Percentiles rank a stretch among this genome's conserved stretches.
Conservation (phyloP, 2,888 invertebrate genomes). For the Charanyca ferruginea region DNA sequence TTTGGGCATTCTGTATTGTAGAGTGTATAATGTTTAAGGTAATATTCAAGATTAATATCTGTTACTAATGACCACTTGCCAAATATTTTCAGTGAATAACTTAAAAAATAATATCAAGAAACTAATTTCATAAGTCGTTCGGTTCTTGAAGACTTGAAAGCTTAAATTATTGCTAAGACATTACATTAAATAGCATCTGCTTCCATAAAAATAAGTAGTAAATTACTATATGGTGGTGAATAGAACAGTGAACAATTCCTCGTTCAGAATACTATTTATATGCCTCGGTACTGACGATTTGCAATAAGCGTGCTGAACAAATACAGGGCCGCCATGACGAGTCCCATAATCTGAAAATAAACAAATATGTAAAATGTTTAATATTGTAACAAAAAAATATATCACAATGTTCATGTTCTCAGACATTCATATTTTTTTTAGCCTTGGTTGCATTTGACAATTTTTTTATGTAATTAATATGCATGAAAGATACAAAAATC, state of each 20-base stretch:
- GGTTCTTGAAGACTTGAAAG: not conserved
- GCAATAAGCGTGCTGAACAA: slow-evolving; percentile 95
- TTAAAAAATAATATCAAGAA: too few relatives aligned
- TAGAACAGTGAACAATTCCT: slow-evolving; percentile 9
- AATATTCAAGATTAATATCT: not conserved
- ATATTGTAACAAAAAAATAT: too few relatives aligned
- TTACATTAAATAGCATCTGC: slow-evolving; percentile 11
- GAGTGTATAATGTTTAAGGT: not conserved
- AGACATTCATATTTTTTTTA: too few relatives aligned
- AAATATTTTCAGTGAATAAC: not conserved
- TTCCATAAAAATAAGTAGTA: slow-evolving; percentile 29
- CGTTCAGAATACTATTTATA: slow-evolving; percentile 75
- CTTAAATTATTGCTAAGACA: slow-evolving; percentile 1
- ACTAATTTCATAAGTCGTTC: not conserved
- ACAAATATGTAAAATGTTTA: slow-evolving; percentile 9
- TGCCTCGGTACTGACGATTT: slow-evolving; percentile 94
- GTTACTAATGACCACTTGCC: not conserved
- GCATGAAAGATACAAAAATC: too few relatives aligned
- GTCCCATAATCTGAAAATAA: slow-evolving; percentile 94
- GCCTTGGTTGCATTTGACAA: too few relatives aligned
- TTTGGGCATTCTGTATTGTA: too few relatives aligned
- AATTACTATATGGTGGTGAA: slow-evolving; percentile 37
- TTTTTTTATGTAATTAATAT: too few relatives aligned
- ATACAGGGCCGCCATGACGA: slow-evolving; percentile 94
- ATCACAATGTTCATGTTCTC: too few relatives aligned